Evolutionary conservation across 1,140 invertebrate genomes (phyloP).

Genomic region (Gerris buenoi): DNA sequence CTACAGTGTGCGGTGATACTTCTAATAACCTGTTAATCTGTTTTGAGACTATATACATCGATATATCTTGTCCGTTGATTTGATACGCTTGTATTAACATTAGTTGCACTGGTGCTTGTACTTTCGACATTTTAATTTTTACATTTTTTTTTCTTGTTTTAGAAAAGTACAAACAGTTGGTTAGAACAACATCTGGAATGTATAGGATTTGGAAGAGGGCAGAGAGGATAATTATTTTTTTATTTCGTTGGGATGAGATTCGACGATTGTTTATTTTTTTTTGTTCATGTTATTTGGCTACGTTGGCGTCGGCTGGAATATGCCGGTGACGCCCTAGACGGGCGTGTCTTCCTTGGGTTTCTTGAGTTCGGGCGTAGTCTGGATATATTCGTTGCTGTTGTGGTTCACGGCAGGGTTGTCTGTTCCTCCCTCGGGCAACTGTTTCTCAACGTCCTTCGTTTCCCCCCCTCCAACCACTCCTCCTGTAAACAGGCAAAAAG

Average conservation of each 20-base stretch:
- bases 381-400: constrained; percentile 12
- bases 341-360: constrained; percentile 16
- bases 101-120: too few species aligned
- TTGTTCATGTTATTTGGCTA: not conserved
- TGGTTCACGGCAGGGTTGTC: constrained; percentile 13
- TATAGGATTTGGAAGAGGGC: not conserved
- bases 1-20: too few species aligned
- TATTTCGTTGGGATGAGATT: not conserved
- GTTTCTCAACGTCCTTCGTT: constrained; percentile 9
- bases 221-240: not conserved
- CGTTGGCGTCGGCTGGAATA: not conserved
- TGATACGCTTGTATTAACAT: too few species aligned
- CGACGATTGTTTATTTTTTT: not conserved
- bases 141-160: too few species aligned
- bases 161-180: not conserved
- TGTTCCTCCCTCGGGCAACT: constrained; percentile 12
- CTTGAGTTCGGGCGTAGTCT: constrained; percentile 12
- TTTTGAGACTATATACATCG: too few species aligned
- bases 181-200: not conserved
- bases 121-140: too few species aligned
- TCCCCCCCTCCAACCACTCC: not conserved
- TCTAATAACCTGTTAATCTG: too few species aligned
- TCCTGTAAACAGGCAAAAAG: constrained; percentile 8
- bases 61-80: too few species aligned
- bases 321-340: not conserved